Evolutionary conservation across 2,888 invertebrate species (phyloP), one percentile per base, ranked within the genome.

Genomic region (Bhutanitis thaidina): DNA sequence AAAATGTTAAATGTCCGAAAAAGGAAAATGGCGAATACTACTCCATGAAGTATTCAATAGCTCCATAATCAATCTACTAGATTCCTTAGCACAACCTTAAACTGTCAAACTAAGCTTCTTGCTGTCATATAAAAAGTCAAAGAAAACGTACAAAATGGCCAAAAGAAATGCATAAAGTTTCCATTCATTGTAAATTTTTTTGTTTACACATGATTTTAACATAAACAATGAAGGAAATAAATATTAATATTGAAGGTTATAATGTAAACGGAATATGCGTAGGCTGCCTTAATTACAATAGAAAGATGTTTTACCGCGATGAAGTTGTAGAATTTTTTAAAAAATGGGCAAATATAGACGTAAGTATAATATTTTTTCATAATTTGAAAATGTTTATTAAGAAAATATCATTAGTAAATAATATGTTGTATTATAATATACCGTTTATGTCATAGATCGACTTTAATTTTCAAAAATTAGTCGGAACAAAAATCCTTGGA

Each of bases 201-300:
- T 45, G 44, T 45, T 35, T 40, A 39, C 50, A 44, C 40, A 27
- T 48, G 51, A 34, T 12, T 34, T 30, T 5, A 48, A 20, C 9
- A 49, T 54, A 53, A 25, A 75, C 67, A 69, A 85, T 87, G 85
- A 81, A 69, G 58, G 88, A 89, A 75, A 78, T 89, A 29, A 80
- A 89, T 47, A 88, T 89, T 58, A 87, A 88, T 60, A 88, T 89
- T 43, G 89, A 88, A 64, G 89, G 89, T 1, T 89, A 80, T 50
- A 89, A 88, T 63, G 89, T 87, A 20, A 89, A 88, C 40, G 88
- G 89, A 0, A 82, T 89, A 60, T 89, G 89, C 59, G 89, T 88
- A 1, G 82, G 83, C 2, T 89, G 89, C 64, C 70, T 89, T 30
- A 85, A 85, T 55, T 85, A 84, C 52, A 79, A 85, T 56, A 78